Conservation (phyloP, 2,797 vertebrate genomes). For the Pangasius sanitwongsei region DNA sequence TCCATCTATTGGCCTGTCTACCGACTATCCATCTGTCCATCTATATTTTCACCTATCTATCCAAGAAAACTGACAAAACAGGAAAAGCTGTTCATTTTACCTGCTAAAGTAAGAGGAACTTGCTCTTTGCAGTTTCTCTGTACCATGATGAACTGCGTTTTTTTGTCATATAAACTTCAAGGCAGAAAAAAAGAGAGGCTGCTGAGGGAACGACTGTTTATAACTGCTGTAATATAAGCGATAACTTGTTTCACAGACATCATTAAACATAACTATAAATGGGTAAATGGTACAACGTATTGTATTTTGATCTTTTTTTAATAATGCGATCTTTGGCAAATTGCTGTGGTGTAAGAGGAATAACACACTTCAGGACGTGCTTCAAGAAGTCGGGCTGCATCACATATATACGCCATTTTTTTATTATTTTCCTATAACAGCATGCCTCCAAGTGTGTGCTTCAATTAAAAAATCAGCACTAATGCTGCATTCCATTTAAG, state of each 20-base stretch:
- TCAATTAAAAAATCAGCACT: background rate
- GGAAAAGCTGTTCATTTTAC: background rate
- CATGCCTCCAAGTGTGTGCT: background rate
- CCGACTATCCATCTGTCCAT: too few species aligned
- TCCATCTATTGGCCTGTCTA: background rate
- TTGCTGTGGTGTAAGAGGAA: background rate
- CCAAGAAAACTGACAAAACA: background rate
- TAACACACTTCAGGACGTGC: background rate
- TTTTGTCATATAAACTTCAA: background rate
- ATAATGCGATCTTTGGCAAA: background rate
- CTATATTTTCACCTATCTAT: background rate
- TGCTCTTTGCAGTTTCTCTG: background rate
- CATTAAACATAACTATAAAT: background rate
- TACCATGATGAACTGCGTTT: background rate
- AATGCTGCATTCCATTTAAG: background rate
- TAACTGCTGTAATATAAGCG: background rate
- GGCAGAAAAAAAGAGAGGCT: background rate
- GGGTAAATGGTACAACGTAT: background rate
- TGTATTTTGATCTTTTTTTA: background rate
- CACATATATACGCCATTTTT: background rate
- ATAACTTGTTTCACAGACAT: background rate
- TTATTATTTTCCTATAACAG: background rate
- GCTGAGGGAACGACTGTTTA: background rate
- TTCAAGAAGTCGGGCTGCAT: background rate
- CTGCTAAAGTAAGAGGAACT: background rate